These are phyloP conservation scores for Ormyrus labotus DNA, from an alignment of 2,888 invertebrate species.

Conservation along the genomic window DNA sequence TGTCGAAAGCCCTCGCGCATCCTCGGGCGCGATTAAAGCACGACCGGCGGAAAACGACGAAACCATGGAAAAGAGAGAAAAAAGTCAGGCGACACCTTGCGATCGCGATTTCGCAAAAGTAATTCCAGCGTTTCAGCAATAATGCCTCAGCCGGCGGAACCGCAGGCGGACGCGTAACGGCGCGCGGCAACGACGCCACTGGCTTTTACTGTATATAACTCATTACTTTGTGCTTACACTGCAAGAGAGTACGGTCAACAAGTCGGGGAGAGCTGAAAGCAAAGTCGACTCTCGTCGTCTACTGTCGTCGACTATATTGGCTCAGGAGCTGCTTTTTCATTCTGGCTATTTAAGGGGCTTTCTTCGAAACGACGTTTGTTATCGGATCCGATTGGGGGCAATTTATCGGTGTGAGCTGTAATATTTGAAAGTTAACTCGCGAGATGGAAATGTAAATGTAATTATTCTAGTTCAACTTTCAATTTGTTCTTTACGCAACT, in stretches of 20 bases:
- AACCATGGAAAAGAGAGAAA: not conserved
- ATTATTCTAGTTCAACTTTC: too few relatives aligned
- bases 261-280: slow-evolving; percentile 7
- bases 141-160: slow-evolving; percentile 17
- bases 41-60: not conserved
- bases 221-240: slow-evolving; percentile 25
- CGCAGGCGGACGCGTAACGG: slow-evolving; percentile 28
- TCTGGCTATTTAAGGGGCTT: slow-evolving; percentile 1
- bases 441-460: too few relatives aligned
- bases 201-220: slow-evolving; percentile 1
- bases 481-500: too few relatives aligned
- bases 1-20: not conserved
- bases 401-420: too few relatives aligned
- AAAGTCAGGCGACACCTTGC: not conserved
- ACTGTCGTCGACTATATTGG: not conserved
- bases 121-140: slow-evolving; percentile 41
- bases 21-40: not conserved
- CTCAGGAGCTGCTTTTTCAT: slow-evolving; percentile 19
- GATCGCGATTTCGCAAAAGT: slow-evolving; percentile 34
- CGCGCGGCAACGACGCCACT: not conserved
- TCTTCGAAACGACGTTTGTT: too few relatives aligned
- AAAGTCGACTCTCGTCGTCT: not conserved
- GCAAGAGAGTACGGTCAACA: not conserved
- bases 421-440: too few relatives aligned
- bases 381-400: not conserved